Evolutionary conservation across 2,888 invertebrate species (phyloP), one percentile per base, ranked within the genome.

Genomic region (Polietes domitor): DNA sequence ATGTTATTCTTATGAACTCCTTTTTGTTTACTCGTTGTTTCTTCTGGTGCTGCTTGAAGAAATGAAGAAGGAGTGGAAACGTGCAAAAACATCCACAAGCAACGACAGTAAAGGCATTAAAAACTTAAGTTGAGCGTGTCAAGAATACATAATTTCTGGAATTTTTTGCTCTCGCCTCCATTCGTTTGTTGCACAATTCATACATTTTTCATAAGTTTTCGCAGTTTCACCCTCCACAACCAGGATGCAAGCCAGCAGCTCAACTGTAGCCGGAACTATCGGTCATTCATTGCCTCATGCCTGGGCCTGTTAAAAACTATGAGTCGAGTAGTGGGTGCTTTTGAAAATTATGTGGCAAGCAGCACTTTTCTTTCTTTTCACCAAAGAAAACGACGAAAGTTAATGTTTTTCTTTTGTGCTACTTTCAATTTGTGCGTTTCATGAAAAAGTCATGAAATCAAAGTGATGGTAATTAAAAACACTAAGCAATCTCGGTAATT

Each of bases 111-210:
- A 53, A 32, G 37, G 72, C 53, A 72, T 72, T 72, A 72, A 72
- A 71, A 72, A 72, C 72, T 55, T 72, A 72, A 53, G 53, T 72
- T 32, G 53, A 72, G 72, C 72, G 72, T 55, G 72, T 53, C 72
- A 19, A 32, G 72, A 72, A 72, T 72, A 72, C 32, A 53, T 72
- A 72, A 72, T 53, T 72, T 43, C 37, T 68, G 5, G 24, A 21
- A 12, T 21, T 6, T 28, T 32, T 0, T 17, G 12, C n/a, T n/a
- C 24, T 63, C 10, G n/a, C n/a, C 6, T 9, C 19, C 21, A 9
- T 37, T 19, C 19, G 12, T 41, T 28, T 65, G 32, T 63, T 65
- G 65, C 65, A 26, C 17, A 43, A 43, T 24, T 68, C 68, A 68
- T 68, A 68, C 68, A 68, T 68, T 28, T 68, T 68, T 68, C 15